Evolutionary conservation across 2,888 invertebrate genomes (phyloP), one percentile per base, ranked within the genome.

Genomic region (Galerucella pusilla): DNA sequence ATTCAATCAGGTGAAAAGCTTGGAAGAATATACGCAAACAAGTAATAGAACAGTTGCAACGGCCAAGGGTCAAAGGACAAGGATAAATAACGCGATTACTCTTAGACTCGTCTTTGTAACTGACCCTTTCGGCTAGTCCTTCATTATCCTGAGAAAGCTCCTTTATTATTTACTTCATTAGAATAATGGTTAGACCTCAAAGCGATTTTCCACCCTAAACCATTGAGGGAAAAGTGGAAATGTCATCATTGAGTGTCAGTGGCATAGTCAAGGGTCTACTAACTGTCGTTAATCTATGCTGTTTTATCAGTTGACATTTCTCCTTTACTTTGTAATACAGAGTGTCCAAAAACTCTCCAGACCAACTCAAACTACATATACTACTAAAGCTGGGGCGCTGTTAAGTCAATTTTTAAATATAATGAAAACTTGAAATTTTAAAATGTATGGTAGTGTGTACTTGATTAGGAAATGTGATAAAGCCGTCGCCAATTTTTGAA

Each of bases 51-150:
- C 46, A 66, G 46, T 72, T 66, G 20, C 63, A 71, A n/a, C 45
- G 60, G 28, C 60, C 60, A 49, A 66, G 70, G 74, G 72, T 78
- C 76, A 77, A 79, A 79, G 76, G 69, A 81, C 81, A 74, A 71
- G 75, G 76, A 81, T 79, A 81, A 81, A 81, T 82, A 74, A 78
- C 77, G 73, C 78, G 80, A 81, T 82, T 81, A 81, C 79, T 80
- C 78, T 77, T 75, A 77, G 76, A 75, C 74, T 73, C 74, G 75
- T 77, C 78, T 76, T 73, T 75, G 78, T 71, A 76, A 78, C 76
- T 81, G 80, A 81, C 80, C 80, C 81, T 79, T 81, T 79, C 57
- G 73, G 77, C 76, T 79, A 73, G 79, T 77, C 80, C 79, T 80
- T 82, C 80, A 82, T 83, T 83, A 81, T 80, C 78, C 78, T 78